Evolutionary conservation across 92 coral and sea anemone genomes (phyloP), one percentile per base, ranked within the genome.

Genomic region (Palythoa grandiflora): DNA sequence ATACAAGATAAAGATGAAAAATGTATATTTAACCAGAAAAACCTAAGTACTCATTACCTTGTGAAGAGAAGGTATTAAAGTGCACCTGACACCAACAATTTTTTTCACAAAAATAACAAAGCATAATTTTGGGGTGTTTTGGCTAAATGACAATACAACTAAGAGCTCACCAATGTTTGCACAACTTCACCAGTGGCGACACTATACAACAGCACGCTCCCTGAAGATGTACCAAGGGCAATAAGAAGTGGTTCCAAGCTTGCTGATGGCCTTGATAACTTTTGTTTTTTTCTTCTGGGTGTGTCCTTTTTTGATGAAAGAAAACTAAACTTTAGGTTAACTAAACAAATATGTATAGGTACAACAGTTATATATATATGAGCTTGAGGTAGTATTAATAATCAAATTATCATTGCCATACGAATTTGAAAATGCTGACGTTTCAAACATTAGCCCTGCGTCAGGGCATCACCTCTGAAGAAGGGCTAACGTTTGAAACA

Each of bases 161-260:
- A 44, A 4, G 14, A 57, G 80, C 96, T 89, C 65, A 97, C 99
- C 96, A 95, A 88, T 80, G 81, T 91, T 59, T 89, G 83, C 65
- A 93, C 87, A 6, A 93, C 84, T 78, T 97, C 99, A 86, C 99
- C 98, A 79, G 92, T 91, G 75, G 96, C 70, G 39, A 93, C 89
- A 84, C 88, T 89, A 81, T 95, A 97, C n/a, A 97, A 59, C 86
- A 95, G 87, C 71, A 97, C 88, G 80, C 89, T 94, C 38, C 99
- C 99, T 15, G 94, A 89, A 3, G 94, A 91, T 13, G 97, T 95
- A 21, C 99, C 99, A 36, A 97, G 88, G 19, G 98, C 99, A 84
- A 97, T 94, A 75, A 94, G 84, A 65, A 50, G 53, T 59, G 93
- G 78, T 87, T 87, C 87, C 1, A 88, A 39, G 17, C 36, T 55